Base-by-base conservation (phyloP, 2,113 vertebrate genomes). In the Cichladusa arquata region DNA sequence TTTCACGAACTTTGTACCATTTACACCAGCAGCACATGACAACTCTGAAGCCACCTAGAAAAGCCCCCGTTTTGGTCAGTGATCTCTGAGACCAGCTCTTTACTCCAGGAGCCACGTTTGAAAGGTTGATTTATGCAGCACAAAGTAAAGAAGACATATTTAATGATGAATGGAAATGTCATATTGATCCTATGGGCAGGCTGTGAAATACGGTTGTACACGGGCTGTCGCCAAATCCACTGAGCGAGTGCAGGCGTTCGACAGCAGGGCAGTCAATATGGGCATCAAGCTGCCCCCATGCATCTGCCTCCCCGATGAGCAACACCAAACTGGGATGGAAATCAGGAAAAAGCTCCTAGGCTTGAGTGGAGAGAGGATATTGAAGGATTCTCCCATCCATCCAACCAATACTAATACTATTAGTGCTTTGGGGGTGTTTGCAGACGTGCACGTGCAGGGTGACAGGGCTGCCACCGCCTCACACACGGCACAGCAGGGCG, bases 91-190 rank as follows among this genome's bases (percentile, higher is more conserved):
- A 93, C n/a, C 12, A 4, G 23, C 70, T 76, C 80, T 90, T 90
- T 84, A 69, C 74, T 74, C 88, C 20, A 14, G 74, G 24, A 97
- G 67, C 56, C 64, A 33, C 18, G 0, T 95, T 94, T 93, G 92
- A 97, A 97, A 96, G 96, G 92, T 92, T 97, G 97, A 97, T 97
- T 93, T 96, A 97, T 96, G 95, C 94, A 84, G 91, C 84, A 78
- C 92, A 88, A 88, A 97, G 93, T 79, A 95, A 95, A 92, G 95
- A 94, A 70, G 96, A 96, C 95, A 86, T 90, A 91, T 96, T 96
- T 96, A 96, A 94, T 96, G 97, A 96, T 17, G 60, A 94, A 93
- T 97, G 95, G 95, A 96, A 97, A 95, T 94, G 93, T 96, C 95
- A 86, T 96, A 97, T 97, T 95, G 97, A 97, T 97, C 94, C 87